phyloP scores from a whole-genome alignment of 2,797 vertebrate species.

The Pipistrellus pygmaeus region DNA sequence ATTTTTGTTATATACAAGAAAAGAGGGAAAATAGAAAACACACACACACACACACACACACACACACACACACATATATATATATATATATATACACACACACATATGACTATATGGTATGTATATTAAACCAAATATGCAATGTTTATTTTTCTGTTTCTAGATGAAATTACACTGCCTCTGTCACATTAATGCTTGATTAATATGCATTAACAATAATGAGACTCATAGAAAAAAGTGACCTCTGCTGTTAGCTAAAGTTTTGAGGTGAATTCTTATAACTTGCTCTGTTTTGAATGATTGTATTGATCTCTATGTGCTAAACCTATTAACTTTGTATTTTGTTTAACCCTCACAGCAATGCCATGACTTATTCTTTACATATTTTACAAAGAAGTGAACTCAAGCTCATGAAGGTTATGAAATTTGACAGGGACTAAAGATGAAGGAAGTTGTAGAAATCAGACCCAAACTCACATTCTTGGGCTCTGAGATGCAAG shows the following conservation, averaged over 20 bases:
- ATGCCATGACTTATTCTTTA: background rate
- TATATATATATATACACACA: background rate
- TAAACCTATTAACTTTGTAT: background rate
- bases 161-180: background rate
- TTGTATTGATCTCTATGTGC: background rate
- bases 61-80: background rate
- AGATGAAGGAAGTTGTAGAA: slow-evolving; percentile 22
- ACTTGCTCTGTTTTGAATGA: background rate
- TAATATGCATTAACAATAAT: background rate
- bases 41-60: background rate
- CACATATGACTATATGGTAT: too few species aligned
- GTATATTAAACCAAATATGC: background rate
- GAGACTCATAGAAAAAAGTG: background rate
- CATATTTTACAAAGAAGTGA: background rate
- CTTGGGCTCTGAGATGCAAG: background rate
- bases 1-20: background rate
- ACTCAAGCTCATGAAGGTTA: background rate
- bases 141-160: background rate
- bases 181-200: background rate
- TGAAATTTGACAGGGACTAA: background rate
- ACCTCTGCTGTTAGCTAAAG: background rate
- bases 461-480: background rate
- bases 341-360: slow-evolving; percentile 17
- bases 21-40: background rate
- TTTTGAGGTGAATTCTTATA: background rate